Evolutionary conservation across 2,888 invertebrate species (phyloP), one percentile per base, ranked within the genome.

Genomic region (Adelphocoris suturalis): DNA sequence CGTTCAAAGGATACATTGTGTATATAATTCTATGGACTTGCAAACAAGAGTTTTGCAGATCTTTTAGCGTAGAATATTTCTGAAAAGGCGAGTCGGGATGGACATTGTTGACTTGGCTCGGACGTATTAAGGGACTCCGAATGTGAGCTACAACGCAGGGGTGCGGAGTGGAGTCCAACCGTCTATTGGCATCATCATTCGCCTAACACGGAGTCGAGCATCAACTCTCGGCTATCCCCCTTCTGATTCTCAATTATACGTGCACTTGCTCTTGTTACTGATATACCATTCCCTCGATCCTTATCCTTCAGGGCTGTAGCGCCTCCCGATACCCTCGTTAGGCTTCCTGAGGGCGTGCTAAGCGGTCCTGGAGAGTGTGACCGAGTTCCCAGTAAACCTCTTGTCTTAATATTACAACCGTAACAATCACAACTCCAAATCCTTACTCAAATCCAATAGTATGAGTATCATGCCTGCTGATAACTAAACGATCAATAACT

Each of bases 221-320:
- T 52, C 52, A 52, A 14, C 52, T 52, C 52, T 61, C 61, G 61
- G 19, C 61, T 61, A 61, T 61, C 61, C 61, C 61, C 61, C 61
- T 61, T 61, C 61, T 19, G 61, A 61, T 61, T 61, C 61, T 61
- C 61, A 61, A 61, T 61, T 61, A 61, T 61, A 61, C 61, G 61
- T 61, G 61, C n/a, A 61, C 61, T 61, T 61, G 61, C 61, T 61
- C 61, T 61, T 61, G 61, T 61, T 61, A 61, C 61, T 61, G 61
- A 61, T 61, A 61, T 9, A 61, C 61, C 61, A 61, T 61, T 61
- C 61, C 61, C 61, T 61, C 61, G 61, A 61, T 61, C 61, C 61
- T 61, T 61, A 61, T 61, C 61, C 61, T 61, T 61, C 19, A 2
- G 61, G 19, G n/a, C n/a, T 19, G n/a, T 16, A 19, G 13, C 52